Evolutionary conservation across 2,113 vertebrate genomes (phyloP).

Genomic region (Notarius quadriscutis): DNA sequence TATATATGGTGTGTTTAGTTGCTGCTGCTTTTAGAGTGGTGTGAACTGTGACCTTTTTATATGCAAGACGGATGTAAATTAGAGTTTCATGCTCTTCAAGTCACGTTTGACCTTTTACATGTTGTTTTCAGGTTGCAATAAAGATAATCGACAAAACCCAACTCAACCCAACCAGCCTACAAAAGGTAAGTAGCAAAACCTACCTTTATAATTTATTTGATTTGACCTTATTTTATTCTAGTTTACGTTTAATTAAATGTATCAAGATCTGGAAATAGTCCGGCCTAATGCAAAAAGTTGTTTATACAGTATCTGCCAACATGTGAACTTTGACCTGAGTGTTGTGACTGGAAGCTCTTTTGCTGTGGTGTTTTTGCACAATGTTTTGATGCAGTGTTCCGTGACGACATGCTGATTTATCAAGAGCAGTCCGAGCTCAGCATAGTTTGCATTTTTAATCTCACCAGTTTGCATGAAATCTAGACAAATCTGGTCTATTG

Average conservation of each 20-base stretch:
- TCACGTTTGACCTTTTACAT: slow-evolving; percentile 23
- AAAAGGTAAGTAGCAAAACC: slow-evolving; percentile 61
- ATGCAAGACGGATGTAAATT: slow-evolving; percentile 28
- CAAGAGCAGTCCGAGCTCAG: neutral
- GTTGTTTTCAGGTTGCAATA: slow-evolving; percentile 73
- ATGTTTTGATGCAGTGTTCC: neutral
- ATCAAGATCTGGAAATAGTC: neutral
- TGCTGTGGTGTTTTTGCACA: neutral
- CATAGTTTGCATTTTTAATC: slow-evolving; percentile 30
- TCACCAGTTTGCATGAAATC: slow-evolving; percentile 26
- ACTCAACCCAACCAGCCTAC: slow-evolving; percentile 70
- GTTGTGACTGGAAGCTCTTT: slow-evolving; percentile 4
- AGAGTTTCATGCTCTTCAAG: neutral
- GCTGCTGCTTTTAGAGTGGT: slow-evolving; percentile 10
- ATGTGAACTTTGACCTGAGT: slow-evolving; percentile 19
- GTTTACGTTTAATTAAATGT: neutral
- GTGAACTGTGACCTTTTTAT: slow-evolving; percentile 24
- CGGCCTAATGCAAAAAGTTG: neutral
- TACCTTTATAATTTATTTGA: neutral
- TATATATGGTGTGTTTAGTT: slow-evolving; percentile 1
- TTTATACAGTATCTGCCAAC: slow-evolving; percentile 17
- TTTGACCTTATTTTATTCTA: neutral
- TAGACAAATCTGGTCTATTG: neutral
- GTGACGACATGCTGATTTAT: slow-evolving; percentile 6
- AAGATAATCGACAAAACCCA: slow-evolving; percentile 81